A percentile compares a stretch with the other conserved stretches of the same genome.
These are phyloP conservation scores for Drosophila nebulosa DNA, from an alignment of 1,140 invertebrate species.

Conservation along the genomic window DNA sequence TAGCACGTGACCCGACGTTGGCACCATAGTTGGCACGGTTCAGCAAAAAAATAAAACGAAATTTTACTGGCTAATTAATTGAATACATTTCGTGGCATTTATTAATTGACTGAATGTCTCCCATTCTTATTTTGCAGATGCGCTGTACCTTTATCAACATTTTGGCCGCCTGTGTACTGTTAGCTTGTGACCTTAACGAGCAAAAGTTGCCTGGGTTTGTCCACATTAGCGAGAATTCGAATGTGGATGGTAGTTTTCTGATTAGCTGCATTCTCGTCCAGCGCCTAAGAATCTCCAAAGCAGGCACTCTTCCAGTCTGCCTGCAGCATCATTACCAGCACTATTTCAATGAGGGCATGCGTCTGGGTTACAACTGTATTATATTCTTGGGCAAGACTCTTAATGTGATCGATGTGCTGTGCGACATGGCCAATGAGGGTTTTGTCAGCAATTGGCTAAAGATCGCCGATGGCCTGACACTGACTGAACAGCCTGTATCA, in stretches of 20 bases:
- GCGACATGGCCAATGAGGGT: slow-evolving; percentile 78
- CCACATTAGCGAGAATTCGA: slow-evolving; percentile 85
- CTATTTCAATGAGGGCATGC: slow-evolving; percentile 87
- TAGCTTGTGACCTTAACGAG: slow-evolving; percentile 84
- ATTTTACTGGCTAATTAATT: slow-evolving; percentile 61
- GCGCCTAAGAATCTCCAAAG: slow-evolving; percentile 83
- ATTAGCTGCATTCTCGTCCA: slow-evolving; percentile 84
- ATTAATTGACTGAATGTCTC: slow-evolving; percentile 49
- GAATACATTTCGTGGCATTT: slow-evolving; percentile 60
- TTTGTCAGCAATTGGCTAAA: slow-evolving; percentile 59
- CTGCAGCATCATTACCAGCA: slow-evolving; percentile 87
- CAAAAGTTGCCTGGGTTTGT: slow-evolving; percentile 83
- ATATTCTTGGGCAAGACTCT: slow-evolving; percentile 83
- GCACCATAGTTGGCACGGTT: not conserved
- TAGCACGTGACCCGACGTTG: slow-evolving; percentile 52
- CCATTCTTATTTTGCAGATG: slow-evolving; percentile 10
- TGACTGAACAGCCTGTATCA: slow-evolving; percentile 60
- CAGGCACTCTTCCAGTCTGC: slow-evolving; percentile 84
- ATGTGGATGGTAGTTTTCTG: slow-evolving; percentile 87
- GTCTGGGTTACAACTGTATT: slow-evolving; percentile 87
- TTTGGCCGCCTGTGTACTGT: slow-evolving; percentile 83
- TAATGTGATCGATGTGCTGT: slow-evolving; percentile 83
- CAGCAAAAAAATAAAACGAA: slow-evolving; percentile 11
- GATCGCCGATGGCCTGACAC: slow-evolving; percentile 42
- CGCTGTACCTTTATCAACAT: slow-evolving; percentile 48